Evolutionary conservation across 2,888 invertebrate species (phyloP).

Genomic region (Euproctis similis): DNA sequence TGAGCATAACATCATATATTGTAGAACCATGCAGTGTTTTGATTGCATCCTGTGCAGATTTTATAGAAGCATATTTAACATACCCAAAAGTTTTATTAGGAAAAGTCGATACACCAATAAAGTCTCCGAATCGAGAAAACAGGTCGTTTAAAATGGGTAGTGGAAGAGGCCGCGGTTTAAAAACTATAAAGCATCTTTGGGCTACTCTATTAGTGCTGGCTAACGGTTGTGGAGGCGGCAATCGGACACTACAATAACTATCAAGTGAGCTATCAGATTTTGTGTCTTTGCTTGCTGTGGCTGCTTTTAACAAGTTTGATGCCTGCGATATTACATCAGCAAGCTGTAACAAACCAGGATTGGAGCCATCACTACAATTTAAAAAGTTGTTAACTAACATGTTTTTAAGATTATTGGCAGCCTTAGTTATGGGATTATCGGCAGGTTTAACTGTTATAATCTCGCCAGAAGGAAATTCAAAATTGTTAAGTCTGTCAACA

Average conservation of each 20-base stretch:
- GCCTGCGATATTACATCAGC: conserved; percentile 88
- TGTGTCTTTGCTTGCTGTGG: conserved; percentile 42
- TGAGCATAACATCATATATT: conserved; percentile 86
- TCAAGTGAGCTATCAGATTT: conserved; percentile 32
- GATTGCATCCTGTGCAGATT: conserved; percentile 86
- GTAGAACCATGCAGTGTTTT: conserved; percentile 85
- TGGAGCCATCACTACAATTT: conserved; percentile 43
- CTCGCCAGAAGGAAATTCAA: conserved; percentile 94
- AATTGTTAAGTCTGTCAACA: conserved; percentile 89
- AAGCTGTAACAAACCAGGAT: conserved; percentile 77
- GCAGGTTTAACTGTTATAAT: conserved; percentile 84
- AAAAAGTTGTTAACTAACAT: conserved; percentile 55
- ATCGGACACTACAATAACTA: conserved; percentile 77
- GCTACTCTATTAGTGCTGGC: conserved; percentile 77
- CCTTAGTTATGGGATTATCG: conserved; percentile 51
- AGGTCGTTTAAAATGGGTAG: conserved; percentile 85
- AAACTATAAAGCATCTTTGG: conserved; percentile 81
- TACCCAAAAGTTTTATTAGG: conserved; percentile 95
- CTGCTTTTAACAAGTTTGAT: conserved; percentile 83
- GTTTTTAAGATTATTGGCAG: conserved; percentile 48
- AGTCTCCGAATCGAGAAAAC: conserved; percentile 92
- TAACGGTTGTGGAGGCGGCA: conserved; percentile 81
- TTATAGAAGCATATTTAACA: conserved; percentile 87
- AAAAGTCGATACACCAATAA: conserved; percentile 92
- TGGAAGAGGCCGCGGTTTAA: conserved; percentile 81